Evolutionary conservation across 2,888 invertebrate species (phyloP).

Genomic region (Caenorhabditis japonica): DNA sequence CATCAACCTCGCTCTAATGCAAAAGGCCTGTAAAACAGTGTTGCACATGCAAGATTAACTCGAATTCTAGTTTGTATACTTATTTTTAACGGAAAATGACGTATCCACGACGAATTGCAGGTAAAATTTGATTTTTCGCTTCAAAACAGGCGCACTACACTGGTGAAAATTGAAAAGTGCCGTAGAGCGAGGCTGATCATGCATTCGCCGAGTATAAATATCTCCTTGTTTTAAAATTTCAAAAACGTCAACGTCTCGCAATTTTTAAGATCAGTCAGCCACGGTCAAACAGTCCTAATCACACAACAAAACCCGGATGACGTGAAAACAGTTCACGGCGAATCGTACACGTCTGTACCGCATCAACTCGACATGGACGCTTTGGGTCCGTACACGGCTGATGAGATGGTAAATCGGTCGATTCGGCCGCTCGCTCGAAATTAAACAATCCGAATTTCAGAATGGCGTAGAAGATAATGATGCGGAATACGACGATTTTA

Average conservation of each 20-base stretch:
- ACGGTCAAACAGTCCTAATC: conserved; percentile 47
- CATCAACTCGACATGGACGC: neutral
- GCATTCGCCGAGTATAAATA: no score
- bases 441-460: neutral
- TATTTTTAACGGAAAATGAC: no score
- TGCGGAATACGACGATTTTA: neutral
- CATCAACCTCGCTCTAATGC: no score
- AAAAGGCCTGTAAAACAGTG: no score
- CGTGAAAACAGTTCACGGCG: conserved; percentile 2
- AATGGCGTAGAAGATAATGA: neutral
- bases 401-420: neutral
- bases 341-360: neutral
- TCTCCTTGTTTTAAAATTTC: neutral
- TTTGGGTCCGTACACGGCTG: neutral
- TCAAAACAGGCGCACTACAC: no score
- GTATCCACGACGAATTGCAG: no score
- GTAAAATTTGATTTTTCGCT: no score
- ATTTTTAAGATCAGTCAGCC: conserved; percentile 22
- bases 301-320: conserved; percentile 33
- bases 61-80: no score
- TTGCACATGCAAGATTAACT: no score
- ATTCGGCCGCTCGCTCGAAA: neutral
- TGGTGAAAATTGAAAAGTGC: no score
- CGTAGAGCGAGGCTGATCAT: no score
- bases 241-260: neutral